Evolutionary conservation across 2,888 invertebrate genomes (phyloP), one percentile per base, ranked within the genome.

Genomic region (Drosophila colorata): DNA sequence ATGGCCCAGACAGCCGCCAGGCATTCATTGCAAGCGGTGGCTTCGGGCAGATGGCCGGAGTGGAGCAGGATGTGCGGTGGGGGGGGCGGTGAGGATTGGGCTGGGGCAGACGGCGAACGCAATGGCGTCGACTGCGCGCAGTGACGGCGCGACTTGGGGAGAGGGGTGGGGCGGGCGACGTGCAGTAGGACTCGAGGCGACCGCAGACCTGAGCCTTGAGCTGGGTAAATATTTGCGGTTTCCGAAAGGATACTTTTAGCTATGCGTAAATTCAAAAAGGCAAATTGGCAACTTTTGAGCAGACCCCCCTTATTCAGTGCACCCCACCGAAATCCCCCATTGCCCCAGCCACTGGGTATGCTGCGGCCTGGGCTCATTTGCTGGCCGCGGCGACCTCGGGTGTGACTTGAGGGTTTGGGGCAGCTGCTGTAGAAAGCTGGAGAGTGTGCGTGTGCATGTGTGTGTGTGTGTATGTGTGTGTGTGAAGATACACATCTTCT

Each of bases 151-250:
- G 48, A n/a, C n/a, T n/a, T n/a, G n/a, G n/a, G n/a, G n/a, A n/a
- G n/a, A n/a, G n/a, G n/a, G n/a, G 25, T 9, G 37, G 20, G 8
- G 28, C 2, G 35, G n/a, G 9, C 5, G 38, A 18, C 35, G 37
- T 52, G 47, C 53, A 52, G 70, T 51, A 76, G 68, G 72, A 66
- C 76, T 63, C 51, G 66, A 69, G 87, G 87, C 82, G 69, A 87
- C 84, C 83, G 78, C 84, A 84, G 84, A 82, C 78, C 87, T 81
- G 82, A 72, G 85, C 87, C 87, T 90, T 89, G 90, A 90, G 91
- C 90, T 89, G 89, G 88, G 90, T 90, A 91, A 91, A 91, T 91
- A 91, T 91, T 91, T 91, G 91, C 90, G 90, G 91, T 89, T 90
- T 87, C 81, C 81, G 81, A 89, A 90, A 82, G 90, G 87, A 90